phyloP scores from a whole-genome alignment of 2,113 vertebrate genomes.

The Nasalis larvatus region DNA sequence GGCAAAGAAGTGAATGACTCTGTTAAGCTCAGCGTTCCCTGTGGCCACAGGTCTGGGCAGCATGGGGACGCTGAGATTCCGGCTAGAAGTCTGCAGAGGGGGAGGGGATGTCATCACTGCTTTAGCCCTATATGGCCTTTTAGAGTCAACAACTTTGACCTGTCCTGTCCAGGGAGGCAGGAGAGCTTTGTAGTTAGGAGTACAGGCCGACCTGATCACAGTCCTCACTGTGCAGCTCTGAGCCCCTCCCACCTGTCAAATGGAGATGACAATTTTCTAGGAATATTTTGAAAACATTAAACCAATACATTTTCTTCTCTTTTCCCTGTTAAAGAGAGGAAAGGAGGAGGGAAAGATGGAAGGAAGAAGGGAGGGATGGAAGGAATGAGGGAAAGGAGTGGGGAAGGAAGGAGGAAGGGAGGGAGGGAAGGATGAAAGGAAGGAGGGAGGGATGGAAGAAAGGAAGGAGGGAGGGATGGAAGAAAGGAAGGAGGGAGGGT shows the following conservation, averaged over 20 bases:
- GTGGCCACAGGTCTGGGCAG: background rate
- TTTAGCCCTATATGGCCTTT: background rate
- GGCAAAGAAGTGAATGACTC: slow-evolving; percentile 55
- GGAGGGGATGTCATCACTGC: background rate
- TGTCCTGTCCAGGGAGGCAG: background rate
- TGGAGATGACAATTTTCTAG: background rate
- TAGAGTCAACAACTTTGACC: background rate
- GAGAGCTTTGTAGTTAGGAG: background rate
- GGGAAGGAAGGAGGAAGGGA: background rate
- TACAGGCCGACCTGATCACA: background rate
- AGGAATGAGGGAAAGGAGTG: background rate
- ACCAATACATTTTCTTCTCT: background rate
- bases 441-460: too few species aligned
- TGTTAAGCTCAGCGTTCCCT: background rate
- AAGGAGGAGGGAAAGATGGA: background rate
- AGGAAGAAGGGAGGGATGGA: background rate
- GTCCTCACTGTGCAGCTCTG: background rate
- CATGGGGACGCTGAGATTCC: background rate
- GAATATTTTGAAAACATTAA: background rate
- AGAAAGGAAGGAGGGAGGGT: too few species aligned
- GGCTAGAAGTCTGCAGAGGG: background rate
- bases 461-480: too few species aligned
- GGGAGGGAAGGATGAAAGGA: accelerated
- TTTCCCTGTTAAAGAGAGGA: background rate
- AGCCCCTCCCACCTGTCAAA: background rate